A percentile compares a stretch with the other conserved stretches of the same genome.
phyloP scores from a whole-genome alignment of 2,888 invertebrate species.

The Leucophora obtusa region DNA sequence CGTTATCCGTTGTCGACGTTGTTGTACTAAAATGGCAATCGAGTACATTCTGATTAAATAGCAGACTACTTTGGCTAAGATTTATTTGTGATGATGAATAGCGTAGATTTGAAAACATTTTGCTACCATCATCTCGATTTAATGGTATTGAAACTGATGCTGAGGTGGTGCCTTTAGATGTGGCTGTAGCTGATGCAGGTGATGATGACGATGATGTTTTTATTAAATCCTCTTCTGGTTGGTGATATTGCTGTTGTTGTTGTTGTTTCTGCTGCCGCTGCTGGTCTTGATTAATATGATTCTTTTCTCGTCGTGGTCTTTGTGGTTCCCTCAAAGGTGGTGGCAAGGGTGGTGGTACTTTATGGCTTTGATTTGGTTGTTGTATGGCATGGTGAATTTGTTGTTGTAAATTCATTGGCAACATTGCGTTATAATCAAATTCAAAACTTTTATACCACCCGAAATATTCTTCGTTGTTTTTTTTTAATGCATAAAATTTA shows the following conservation, averaged over 20 bases:
- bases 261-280: constrained; percentile 57
- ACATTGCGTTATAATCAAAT: constrained; percentile 55
- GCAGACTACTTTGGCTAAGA: constrained; percentile 76
- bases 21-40: constrained; percentile 48
- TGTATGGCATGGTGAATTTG: constrained; percentile 52
- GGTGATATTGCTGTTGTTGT: constrained; percentile 44
- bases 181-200: constrained; percentile 42
- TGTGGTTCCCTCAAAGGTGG: constrained; percentile 53
- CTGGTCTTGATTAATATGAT: constrained; percentile 51
- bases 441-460: neutral
- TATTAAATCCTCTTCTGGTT: constrained; percentile 52
- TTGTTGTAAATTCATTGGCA: constrained; percentile 59
- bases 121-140: constrained; percentile 45
- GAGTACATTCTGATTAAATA: constrained; percentile 72
- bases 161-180: constrained; percentile 29
- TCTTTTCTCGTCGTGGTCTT: constrained; percentile 50
- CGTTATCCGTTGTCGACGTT: constrained; percentile 42
- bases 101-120: constrained; percentile 75
- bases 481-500: constrained; percentile 11
- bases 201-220: constrained; percentile 62
- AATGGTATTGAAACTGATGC: constrained; percentile 47
- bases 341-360: constrained; percentile 51
- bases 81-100: constrained; percentile 75
- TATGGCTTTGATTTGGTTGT: constrained; percentile 36
- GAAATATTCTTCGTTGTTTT: neutral